Percentiles rank a stretch among this genome's conserved stretches.
phyloP scores from a whole-genome alignment of 2,113 vertebrate species.

The Gorsachius goisagi region DNA sequence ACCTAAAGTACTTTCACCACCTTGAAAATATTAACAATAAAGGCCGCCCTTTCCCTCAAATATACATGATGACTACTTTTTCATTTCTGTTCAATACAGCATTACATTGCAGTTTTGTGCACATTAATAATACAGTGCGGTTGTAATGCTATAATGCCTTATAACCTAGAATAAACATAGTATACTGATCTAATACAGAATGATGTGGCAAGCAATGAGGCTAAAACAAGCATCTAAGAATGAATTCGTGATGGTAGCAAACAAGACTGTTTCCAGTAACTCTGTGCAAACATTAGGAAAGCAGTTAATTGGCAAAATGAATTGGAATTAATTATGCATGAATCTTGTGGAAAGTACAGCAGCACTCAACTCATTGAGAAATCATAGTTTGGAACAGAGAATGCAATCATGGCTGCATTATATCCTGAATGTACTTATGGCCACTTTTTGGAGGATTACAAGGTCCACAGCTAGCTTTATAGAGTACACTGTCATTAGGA shows the following conservation, averaged over 20 bases:
- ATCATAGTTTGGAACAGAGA: not conserved
- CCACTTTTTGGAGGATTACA: not conserved
- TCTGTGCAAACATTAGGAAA: not conserved
- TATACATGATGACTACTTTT: not conserved
- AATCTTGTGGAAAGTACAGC: not conserved
- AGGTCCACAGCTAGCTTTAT: not conserved
- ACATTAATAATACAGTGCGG: not conserved
- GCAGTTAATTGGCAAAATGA: constrained; percentile 32
- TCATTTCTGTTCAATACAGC: not conserved
- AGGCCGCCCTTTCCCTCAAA: not conserved
- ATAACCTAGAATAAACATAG: not conserved
- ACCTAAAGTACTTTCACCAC: not conserved
- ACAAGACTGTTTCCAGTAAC: not conserved
- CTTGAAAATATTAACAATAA: not conserved
- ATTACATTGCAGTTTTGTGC: not conserved
- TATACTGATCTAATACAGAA: not conserved
- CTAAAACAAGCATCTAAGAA: not conserved
- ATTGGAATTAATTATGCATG: constrained; percentile 33
- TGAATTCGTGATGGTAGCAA: not conserved
- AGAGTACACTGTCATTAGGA: not conserved
- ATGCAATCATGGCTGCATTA: not conserved
- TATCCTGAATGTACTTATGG: not conserved
- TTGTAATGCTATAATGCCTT: not conserved
- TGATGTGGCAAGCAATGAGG: not conserved
- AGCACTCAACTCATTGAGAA: not conserved